phyloP scores from a whole-genome alignment of 2,797 vertebrate genomes.

The Acanthornis magna region DNA sequence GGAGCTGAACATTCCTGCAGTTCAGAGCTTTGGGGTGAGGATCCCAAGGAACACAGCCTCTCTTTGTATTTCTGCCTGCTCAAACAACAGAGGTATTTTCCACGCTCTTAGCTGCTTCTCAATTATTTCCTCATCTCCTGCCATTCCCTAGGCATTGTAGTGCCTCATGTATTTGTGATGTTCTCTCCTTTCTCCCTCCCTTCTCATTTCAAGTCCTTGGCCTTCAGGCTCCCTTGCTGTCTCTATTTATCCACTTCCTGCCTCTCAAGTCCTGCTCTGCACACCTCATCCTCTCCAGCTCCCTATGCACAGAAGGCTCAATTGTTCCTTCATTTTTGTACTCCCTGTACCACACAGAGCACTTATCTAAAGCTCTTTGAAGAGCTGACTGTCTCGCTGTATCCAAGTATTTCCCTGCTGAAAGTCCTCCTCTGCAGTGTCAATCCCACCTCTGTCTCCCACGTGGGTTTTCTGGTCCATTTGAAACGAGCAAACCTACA shows the following conservation, averaged over 20 bases:
- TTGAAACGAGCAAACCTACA: neutral
- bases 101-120: neutral
- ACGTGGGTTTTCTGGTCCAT: neutral
- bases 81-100: neutral
- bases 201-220: neutral
- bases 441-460: neutral
- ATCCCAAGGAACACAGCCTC: neutral
- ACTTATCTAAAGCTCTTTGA: neutral
- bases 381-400: neutral
- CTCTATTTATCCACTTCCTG: neutral
- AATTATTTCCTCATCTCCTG: neutral
- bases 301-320: neutral
- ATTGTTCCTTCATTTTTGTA: neutral
- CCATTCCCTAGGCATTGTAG: neutral
- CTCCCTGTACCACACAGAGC: neutral
- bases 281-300: neutral
- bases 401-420: neutral
- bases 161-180: rapidly evolving
- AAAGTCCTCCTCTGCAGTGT: neutral
- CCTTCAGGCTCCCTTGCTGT: neutral
- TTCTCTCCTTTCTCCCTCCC: neutral
- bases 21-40: neutral
- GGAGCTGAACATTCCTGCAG: neutral
- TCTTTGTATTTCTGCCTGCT: neutral
- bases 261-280: neutral